Base-by-base conservation (phyloP, 92 coral and sea anemone genomes). In the Pocillopora meandrina region DNA sequence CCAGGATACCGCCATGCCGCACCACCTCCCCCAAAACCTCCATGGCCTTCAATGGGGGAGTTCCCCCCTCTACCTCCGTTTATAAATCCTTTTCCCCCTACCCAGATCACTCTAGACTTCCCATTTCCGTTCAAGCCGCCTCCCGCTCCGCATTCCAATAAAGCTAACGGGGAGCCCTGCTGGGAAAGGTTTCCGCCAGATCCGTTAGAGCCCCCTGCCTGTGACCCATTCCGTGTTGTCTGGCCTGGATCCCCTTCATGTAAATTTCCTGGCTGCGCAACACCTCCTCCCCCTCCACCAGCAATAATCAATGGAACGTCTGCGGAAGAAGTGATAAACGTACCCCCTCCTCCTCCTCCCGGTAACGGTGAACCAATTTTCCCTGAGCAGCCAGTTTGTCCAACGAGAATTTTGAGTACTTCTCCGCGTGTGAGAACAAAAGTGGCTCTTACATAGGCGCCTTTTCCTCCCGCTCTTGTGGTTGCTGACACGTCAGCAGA, bases 261-360 rank as follows among this genome's bases (percentile, higher is more conserved):
- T 60, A 84, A 74, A 52, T 78, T 72, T 12, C 19, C 78, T 62
- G 81, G 55, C 31, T 57, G 79, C 21, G 81, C 74, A 78, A 90
- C 91, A 18, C 93, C 97, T 23, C 97, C 97, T 21, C 97, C 97
- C 68, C 97, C 97, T 21, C 97, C 97, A 82, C 95, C 97, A 23
- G 97, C 95, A 59, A 93, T 72, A 60, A 86, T 74, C 42, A 93
- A 68, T 11, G 92, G 81, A 12, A 62, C 42, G 84, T 89, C 70
- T 5, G 52, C 75, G n/a, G 14, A 34, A 4, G 82, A 69, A 67
- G 90, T 74, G 56, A 93, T 93, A 69, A 93, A 93, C 17, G 92
- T 91, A 5, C 95, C 97, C 61, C 95, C 97, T 83, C 97, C 97
- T 49, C 97, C 97, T 64, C 95, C 91, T 65, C 97, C 97, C 19